Evolutionary conservation across 2,888 invertebrate genomes (phyloP).

Genomic region (Euplexia lucipara): DNA sequence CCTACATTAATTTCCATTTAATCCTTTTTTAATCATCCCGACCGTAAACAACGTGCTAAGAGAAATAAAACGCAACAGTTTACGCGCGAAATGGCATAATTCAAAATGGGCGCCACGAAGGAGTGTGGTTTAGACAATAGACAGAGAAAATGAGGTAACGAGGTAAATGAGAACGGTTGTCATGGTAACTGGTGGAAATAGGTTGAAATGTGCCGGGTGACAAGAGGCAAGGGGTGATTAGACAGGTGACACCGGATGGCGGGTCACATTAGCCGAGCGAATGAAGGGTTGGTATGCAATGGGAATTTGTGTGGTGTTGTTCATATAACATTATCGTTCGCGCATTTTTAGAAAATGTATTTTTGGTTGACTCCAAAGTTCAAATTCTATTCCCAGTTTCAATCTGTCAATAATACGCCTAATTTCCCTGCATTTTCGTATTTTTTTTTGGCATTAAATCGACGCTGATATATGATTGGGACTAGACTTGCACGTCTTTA

Average conservation of each 20-base stretch:
- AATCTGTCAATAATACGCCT: no score
- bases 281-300: slow-evolving; percentile 36
- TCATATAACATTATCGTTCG: no score
- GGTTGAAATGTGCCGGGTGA: slow-evolving; percentile 53
- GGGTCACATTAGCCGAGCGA: slow-evolving; percentile 48
- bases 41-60: not conserved
- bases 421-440: no score
- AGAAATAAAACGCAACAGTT: slow-evolving; percentile 21
- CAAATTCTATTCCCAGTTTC: no score
- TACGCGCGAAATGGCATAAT: slow-evolving; percentile 31
- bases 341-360: slow-evolving; percentile 16
- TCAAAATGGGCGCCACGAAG: slow-evolving; percentile 40
- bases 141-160: slow-evolving; percentile 57
- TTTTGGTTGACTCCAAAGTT: no score
- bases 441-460: no score
- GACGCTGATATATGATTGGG: no score
- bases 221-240: slow-evolving; percentile 49
- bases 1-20: slow-evolving; percentile 10
- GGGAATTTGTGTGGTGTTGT: slow-evolving; percentile 5
- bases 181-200: slow-evolving; percentile 55
- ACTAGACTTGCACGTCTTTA: no score
- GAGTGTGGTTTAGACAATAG: slow-evolving; percentile 47
- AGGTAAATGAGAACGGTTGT: slow-evolving; percentile 53
- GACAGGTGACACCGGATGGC: slow-evolving; percentile 50
- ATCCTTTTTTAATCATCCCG: not conserved